A percentile compares a stretch with the other conserved stretches of the same genome.
Evolutionary conservation across 2,797 vertebrate genomes (phyloP).

Genomic region (Gymnothorax reevesii): DNA sequence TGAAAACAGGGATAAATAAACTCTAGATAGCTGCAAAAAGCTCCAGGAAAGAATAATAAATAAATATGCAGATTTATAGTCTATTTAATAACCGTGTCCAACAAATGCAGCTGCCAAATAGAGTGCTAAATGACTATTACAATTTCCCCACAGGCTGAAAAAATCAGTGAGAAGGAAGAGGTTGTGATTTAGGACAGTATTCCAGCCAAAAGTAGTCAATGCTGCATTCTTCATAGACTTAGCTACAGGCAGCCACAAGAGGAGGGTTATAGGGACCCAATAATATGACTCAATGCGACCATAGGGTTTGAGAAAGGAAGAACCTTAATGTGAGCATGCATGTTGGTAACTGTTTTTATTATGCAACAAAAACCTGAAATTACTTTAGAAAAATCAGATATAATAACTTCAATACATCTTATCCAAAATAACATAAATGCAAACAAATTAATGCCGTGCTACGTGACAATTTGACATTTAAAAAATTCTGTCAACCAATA

Average conservation of each 20-base stretch:
- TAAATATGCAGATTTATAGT: slow-evolving; percentile 78
- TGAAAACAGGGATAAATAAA: slow-evolving; percentile 71
- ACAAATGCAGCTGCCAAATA: slow-evolving; percentile 72
- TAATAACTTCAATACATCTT: too few species aligned
- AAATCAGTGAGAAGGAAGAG: slow-evolving; percentile 62
- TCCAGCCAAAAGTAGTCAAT: slow-evolving; percentile 15
- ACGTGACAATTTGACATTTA: too few species aligned
- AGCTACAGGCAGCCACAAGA: not conserved
- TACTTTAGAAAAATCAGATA: too few species aligned
- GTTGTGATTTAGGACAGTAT: slow-evolving; percentile 58
- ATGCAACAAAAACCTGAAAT: too few species aligned
- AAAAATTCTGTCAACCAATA: too few species aligned
- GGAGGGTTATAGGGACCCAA: not conserved
- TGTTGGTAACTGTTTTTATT: too few species aligned
- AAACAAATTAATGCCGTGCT: too few species aligned
- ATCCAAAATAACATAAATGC: too few species aligned
- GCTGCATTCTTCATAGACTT: slow-evolving; percentile 10
- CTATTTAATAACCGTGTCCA: slow-evolving; percentile 69
- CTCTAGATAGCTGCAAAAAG: slow-evolving; percentile 67
- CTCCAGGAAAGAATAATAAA: slow-evolving; percentile 83
- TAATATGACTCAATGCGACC: too few species aligned
- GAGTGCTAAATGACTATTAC: slow-evolving; percentile 77
- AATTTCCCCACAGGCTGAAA: slow-evolving; percentile 70
- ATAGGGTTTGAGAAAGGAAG: not conserved
- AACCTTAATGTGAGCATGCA: too few species aligned